phyloP scores from a whole-genome alignment of 2,888 invertebrate species.

The Perdita meconis region DNA sequence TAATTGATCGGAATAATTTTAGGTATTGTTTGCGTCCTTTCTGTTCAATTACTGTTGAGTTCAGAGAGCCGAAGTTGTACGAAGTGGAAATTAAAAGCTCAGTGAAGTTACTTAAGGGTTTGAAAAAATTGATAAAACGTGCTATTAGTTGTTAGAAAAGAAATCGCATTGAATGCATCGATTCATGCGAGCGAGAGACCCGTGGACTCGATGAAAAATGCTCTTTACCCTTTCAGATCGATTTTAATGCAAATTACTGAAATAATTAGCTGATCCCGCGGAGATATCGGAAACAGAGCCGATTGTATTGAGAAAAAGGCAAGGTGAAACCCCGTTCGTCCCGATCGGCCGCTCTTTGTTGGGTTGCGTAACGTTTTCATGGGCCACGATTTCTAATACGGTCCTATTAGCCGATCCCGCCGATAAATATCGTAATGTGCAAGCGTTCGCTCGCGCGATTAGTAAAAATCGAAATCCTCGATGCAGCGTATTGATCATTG shows the following conservation, averaged over 20 bases:
- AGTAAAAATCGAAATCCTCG: slow-evolving; percentile 30
- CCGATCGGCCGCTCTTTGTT: slow-evolving; percentile 52
- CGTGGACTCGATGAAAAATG: background rate
- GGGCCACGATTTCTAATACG: slow-evolving; percentile 47
- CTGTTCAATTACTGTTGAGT: background rate
- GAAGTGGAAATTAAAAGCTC: too few relatives aligned
- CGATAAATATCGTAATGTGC: slow-evolving; percentile 35
- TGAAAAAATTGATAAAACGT: background rate
- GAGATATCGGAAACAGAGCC: slow-evolving; percentile 72
- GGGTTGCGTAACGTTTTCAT: slow-evolving; percentile 56
- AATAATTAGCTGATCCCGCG: slow-evolving; percentile 83
- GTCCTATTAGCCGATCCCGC: slow-evolving; percentile 41
- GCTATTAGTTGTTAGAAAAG: background rate
- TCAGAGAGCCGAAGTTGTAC: too few relatives aligned
- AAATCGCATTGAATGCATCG: slow-evolving; percentile 11
- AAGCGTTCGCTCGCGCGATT: slow-evolving; percentile 6
- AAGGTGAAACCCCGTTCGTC: slow-evolving; percentile 49
- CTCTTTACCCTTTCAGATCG: slow-evolving; percentile 9
- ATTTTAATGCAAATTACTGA: slow-evolving; percentile 69
- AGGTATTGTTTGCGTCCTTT: background rate
- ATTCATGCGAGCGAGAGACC: slow-evolving; percentile 21
- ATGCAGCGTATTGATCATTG: background rate
- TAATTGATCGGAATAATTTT: slow-evolving; percentile 17
- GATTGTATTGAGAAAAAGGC: slow-evolving; percentile 39
- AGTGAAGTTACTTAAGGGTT: too few relatives aligned